Evolutionary conservation across 2,113 vertebrate genomes (phyloP), one percentile per base, ranked within the genome.

Genomic region (Syrrhaptes paradoxus): DNA sequence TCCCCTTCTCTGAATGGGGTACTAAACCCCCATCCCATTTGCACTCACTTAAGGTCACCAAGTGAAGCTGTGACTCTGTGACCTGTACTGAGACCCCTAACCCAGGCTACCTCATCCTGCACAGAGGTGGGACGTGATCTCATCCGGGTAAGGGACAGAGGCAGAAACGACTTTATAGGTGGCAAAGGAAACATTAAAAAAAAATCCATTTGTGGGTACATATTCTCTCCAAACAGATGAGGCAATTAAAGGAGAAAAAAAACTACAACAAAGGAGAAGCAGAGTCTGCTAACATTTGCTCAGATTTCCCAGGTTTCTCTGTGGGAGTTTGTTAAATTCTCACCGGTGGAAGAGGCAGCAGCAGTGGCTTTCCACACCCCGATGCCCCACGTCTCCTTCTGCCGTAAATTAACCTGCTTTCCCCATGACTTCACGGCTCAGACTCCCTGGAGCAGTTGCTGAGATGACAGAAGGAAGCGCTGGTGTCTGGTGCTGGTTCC

Each of bases 311-410:
- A 11, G 84, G 61, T 95, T 96, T 91, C 95, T 97, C 94, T 73
- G 93, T 97, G 93, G 91, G 93, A 91, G 87, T 95, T 95, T 85
- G 57, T 97, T 94, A 94, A 95, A 95, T 96, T 95, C 91, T 87
- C 93, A 87, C 93, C 80, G 25, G 71, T 32, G 87, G 78, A 91
- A 72, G 80, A 26, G 48, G 89, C 93, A 78, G 89, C 84, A 81
- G 26, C 75, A 94, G 93, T 72, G 87, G 41, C 91, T 96, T 87
- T 94, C 31, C 86, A 58, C 81, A 92, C 89, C 96, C 83, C 2
- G 7, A 9, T 95, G 82, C 85, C 94, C 96, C 88, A 43, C 83
- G 36, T 81, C 91, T 86, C 94, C 93, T 81, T 2, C 88, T 86
- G 91, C 83, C 11, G 4, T 95, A 95, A 96, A 96, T 96, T 87